These are phyloP conservation scores for Neoscelio sp. DNA, from an alignment of 2,888 invertebrate species.

Conservation along the genomic window DNA sequence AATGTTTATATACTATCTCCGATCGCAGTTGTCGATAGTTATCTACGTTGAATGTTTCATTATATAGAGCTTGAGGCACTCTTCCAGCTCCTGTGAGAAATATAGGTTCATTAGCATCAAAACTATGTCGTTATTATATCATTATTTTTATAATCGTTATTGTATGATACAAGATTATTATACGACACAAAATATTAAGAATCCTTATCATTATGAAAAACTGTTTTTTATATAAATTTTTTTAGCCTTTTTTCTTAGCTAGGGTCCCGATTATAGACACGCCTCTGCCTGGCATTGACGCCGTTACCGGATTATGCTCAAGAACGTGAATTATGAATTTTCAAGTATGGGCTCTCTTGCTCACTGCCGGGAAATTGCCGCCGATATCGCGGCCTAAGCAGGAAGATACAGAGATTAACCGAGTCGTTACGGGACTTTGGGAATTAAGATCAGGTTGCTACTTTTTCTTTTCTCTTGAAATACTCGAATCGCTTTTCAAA, in stretches of 20 bases:
- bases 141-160: no score
- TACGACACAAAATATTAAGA: no score
- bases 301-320: slow-evolving; percentile 76
- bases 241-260: slow-evolving; percentile 68
- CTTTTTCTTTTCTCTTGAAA: slow-evolving; percentile 34
- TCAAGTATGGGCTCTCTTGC: slow-evolving; percentile 73
- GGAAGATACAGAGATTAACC: slow-evolving; percentile 77
- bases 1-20: no score
- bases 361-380: slow-evolving; percentile 74
- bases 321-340: slow-evolving; percentile 81
- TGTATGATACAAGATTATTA: no score
- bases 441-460: slow-evolving; percentile 78
- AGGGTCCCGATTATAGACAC: slow-evolving; percentile 64
- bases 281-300: slow-evolving; percentile 68
- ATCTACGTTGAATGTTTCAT: no score
- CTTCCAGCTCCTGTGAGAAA: no score
- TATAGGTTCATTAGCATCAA: no score
- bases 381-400: slow-evolving; percentile 71
- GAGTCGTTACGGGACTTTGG: slow-evolving; percentile 66
- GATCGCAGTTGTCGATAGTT: no score
- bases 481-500: no score
- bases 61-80: no score
- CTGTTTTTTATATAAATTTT: slow-evolving; percentile 79
- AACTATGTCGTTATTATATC: no score
- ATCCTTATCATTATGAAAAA: no score